Base-by-base conservation (phyloP, 37 sponge, comb jelly and placozoan genomes). In the Corticium candelabrum region DNA sequence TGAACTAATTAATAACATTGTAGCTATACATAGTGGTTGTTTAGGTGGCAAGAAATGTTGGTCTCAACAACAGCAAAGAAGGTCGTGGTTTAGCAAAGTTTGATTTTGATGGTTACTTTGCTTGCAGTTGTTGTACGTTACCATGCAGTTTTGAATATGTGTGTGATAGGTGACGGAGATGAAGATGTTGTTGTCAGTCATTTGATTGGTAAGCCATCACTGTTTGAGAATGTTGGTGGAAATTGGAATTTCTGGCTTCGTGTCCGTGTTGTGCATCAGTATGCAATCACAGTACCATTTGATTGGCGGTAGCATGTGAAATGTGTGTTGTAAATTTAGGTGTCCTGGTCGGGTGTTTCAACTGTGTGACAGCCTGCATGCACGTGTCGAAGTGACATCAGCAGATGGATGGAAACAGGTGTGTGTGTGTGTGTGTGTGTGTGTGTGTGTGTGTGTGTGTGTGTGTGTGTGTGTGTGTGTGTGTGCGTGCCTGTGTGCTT, bases 381-480 rank as follows among this genome's bases (percentile, higher is more conserved):
- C 73, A 33, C 7, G 73, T 4, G 73, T 70, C 29, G 4, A 32
- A n/a, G 73, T 70, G 29, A 70, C 73, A 29, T 33, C 73, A 70
- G 29, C 73, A 7, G 73, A 70, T 29, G 73, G 73, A 4, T 70
- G 29, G n/a, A 70, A 7, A 32, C 73, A 70, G 73, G 73, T 70
- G 5, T n/a, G 73, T 50, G 15, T 27, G 62, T 21, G 62, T 50
- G 15, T 27, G 21, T 50, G 11, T 11, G 62, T 11, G 15, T 21
- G 62, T 50, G 11, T 50, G 11, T 11, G 11, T 50, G 11, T 27
- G 15, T 50, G 15, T 50, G 21, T 27, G 21, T 50, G 62, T 50
- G 11, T 21, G 62, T 50, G 62, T 50, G n/a, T n/a, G n/a, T n/a
- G n/a, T n/a, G n/a, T n/a, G n/a, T n/a, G n/a, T n/a, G n/a, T n/a